These are phyloP conservation scores for Halichondria panicea DNA, from an alignment of 37 sponge, comb jelly and placozoan genomes.

Conservation along the genomic window DNA sequence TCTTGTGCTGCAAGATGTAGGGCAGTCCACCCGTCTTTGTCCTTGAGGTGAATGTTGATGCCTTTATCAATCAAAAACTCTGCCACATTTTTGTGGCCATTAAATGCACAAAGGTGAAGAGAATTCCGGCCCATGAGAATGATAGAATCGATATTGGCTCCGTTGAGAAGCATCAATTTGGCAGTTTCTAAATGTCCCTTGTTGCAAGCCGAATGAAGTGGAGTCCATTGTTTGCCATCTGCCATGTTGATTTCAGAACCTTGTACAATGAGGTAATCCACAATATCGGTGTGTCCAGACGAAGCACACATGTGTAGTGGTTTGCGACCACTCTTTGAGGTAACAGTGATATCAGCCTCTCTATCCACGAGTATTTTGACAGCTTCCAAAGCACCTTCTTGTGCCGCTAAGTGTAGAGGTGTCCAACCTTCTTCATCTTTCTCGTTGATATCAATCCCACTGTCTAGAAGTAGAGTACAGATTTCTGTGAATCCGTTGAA, in stretches of 20 bases:
- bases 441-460: constrained; percentile 32
- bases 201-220: constrained; percentile 76
- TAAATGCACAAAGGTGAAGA: constrained; percentile 73
- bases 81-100: constrained; percentile 60
- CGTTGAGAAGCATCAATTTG: constrained; percentile 36
- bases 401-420: constrained; percentile 69
- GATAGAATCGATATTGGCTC: constrained; percentile 62
- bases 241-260: constrained; percentile 56
- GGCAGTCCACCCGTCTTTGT: constrained; percentile 67
- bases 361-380: constrained; percentile 44
- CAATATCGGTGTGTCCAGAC: constrained; percentile 41
- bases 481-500: constrained; percentile 42
- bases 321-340: constrained; percentile 43
- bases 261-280: constrained; percentile 44
- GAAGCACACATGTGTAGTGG: constrained; percentile 70
- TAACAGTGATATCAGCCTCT: constrained; percentile 47
- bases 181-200: constrained; percentile 66
- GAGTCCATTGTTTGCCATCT: constrained; percentile 60
- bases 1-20: constrained; percentile 65
- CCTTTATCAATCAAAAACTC: constrained; percentile 46
- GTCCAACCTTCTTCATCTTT: constrained; percentile 72
- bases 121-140: constrained; percentile 83
- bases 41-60: constrained; percentile 39
- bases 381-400: constrained; percentile 38
- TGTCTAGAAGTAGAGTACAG: constrained; percentile 39